Conservation (phyloP, 2,797 vertebrate species). For the Xenops minutus region DNA sequence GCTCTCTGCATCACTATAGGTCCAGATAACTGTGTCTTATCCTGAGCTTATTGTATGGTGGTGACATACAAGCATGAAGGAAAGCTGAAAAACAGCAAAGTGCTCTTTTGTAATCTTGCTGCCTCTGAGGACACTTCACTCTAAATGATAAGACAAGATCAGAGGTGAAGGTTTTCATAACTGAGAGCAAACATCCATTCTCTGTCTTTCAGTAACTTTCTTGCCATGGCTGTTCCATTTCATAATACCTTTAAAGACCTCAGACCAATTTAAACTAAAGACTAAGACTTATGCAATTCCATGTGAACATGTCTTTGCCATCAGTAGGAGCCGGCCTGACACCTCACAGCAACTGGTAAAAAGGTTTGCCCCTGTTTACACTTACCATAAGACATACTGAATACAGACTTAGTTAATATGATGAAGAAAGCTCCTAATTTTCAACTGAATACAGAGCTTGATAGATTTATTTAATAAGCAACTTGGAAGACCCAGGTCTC, state of each 20-base stretch:
- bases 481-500: slow-evolving; percentile 33
- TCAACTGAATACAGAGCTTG: not conserved
- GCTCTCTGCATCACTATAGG: not conserved
- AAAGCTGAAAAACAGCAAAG: not conserved
- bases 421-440: not conserved
- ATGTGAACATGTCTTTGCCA: not conserved
- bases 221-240: not conserved
- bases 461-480: slow-evolving; percentile 45
- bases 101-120: not conserved
- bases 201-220: not conserved
- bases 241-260: not conserved
- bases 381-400: not conserved
- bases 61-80: not conserved
- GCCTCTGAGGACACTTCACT: not conserved
- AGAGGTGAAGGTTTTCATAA: not conserved
- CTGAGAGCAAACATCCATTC: not conserved
- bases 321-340: not conserved
- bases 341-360: not conserved
- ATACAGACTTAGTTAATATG: rapidly evolving
- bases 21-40: not conserved
- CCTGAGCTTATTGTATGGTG: not conserved
- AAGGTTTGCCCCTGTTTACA: not conserved
- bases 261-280: not conserved
- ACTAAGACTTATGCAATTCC: not conserved
- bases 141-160: not conserved